Percentiles rank a stretch among this genome's conserved stretches.
phyloP scores from a whole-genome alignment of 2,797 vertebrate species.

The Cirrhinus mrigala region DNA sequence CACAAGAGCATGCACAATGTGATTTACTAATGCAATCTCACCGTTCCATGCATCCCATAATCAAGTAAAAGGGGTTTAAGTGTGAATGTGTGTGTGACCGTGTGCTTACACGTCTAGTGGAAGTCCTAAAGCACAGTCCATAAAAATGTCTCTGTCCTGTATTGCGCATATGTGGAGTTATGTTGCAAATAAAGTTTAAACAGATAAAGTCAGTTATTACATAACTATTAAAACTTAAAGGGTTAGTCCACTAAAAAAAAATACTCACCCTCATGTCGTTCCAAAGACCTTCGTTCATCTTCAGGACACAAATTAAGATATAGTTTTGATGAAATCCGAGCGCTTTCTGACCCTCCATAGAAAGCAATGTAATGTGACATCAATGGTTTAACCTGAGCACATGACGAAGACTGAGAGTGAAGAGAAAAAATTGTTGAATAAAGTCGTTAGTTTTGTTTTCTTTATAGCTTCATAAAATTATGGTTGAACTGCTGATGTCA shows the following conservation, averaged over 20 bases:
- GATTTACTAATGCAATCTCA: slow-evolving; percentile 40
- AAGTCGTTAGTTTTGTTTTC: no score
- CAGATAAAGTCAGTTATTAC: background rate
- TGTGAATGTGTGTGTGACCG: slow-evolving; percentile 2
- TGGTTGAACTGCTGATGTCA: no score
- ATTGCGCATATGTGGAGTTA: background rate
- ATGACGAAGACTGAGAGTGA: no score
- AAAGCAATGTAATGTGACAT: no score
- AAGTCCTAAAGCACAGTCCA: slow-evolving; percentile 21
- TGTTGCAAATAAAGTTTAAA: background rate
- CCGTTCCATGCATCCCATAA: slow-evolving; percentile 25
- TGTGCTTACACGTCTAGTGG: background rate
- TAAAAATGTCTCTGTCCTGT: slow-evolving; percentile 11
- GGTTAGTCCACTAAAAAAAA: background rate
- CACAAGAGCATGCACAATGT: slow-evolving; percentile 31
- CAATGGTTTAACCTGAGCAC: no score
- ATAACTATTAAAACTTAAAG: background rate
- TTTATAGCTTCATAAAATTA: no score
- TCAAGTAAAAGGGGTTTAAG: slow-evolving; percentile 22
- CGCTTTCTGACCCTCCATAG: no score
- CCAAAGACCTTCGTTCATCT: no score
- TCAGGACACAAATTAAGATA: no score
- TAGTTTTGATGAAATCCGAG: no score
- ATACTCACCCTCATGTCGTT: no score
- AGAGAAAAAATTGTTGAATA: no score